Evolutionary conservation across 2,113 vertebrate species (phyloP), one percentile per base, ranked within the genome.

Genomic region (cattle (Bos taurus)): DNA sequence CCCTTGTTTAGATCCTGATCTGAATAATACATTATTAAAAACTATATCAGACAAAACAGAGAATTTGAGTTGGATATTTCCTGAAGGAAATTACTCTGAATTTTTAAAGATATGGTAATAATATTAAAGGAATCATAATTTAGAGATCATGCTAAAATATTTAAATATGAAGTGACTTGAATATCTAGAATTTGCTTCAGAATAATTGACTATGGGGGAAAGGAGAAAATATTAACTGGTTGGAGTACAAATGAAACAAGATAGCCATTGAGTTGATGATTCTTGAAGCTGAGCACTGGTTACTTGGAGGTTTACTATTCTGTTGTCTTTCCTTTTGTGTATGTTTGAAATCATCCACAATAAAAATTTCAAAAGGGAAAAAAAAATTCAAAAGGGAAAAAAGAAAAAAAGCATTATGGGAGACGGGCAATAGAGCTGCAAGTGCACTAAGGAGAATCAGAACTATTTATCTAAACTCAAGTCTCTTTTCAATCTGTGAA

Each of bases 121-220:
- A 40, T 62, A 94, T 59, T 57, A 46, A 91, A 91, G 33, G 54
- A 86, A 90, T 59, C n/a, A 28, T 83, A 90, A 52, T 94, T 94
- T 67, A 80, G n/a, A 96, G 25, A 90, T 83, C 62, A 87, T 88
- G 43, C 28, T 96, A 60, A 90, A 87, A 83, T 91, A 95, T 67
- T 93, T 90, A 67, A 5, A 62, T 7, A 33, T 48, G 23, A 92
- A 87, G 83, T 46, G 78, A 83, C 40, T 10, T 67, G 33, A 57
- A 40, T 0, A 2, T 87, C 56, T 93, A 52, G 21, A 95, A 91
- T 88, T 90, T 92, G 36, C 48, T 67, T 78, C 21, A 46, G 67
- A 90, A 90, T 48, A 87, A 83, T 30, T 40, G 26, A 77, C 40
- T 1, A 2, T 17, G 26, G 7, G 12, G 15, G 19, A 25, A 94